These are phyloP conservation scores for Spermophilus dauricus DNA, from an alignment of 2,113 vertebrate species.

Conservation along the genomic window DNA sequence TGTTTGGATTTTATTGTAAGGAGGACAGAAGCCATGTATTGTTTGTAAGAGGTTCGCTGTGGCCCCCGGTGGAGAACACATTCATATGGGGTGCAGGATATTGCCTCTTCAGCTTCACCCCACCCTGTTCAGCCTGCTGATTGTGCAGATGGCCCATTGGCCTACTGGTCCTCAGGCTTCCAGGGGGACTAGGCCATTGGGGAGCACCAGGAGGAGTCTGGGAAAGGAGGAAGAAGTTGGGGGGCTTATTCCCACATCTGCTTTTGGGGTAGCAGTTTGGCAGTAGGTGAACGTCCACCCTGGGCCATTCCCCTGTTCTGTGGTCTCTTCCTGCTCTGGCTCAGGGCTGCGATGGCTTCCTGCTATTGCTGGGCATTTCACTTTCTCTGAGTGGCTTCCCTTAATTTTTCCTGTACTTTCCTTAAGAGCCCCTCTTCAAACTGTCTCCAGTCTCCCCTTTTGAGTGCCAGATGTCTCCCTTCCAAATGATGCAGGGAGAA, in stretches of 20 bases:
- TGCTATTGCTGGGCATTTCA: background rate
- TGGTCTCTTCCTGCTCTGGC: fast-evolving
- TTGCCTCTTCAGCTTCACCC: background rate
- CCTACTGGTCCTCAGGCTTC: background rate
- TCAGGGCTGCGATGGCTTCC: background rate
- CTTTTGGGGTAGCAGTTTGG: too few relatives aligned
- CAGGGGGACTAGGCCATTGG: background rate
- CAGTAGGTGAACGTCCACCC: fast-evolving
- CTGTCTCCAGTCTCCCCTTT: background rate
- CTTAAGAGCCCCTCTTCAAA: background rate
- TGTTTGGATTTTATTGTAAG: background rate
- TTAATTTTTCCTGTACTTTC: background rate
- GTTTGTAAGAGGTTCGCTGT: background rate
- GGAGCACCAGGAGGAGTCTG: background rate
- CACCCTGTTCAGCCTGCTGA: background rate
- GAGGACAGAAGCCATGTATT: too few relatives aligned
- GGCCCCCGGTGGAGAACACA: background rate
- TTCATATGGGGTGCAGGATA: background rate
- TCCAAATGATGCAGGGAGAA: background rate
- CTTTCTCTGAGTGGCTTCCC: background rate
- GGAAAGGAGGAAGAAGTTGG: background rate
- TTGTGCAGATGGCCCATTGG: background rate
- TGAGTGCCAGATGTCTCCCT: background rate
- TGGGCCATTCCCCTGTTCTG: background rate
- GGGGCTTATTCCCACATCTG: background rate